phyloP scores from a whole-genome alignment of 2,888 invertebrate genomes.

The Volucella bombylans region DNA sequence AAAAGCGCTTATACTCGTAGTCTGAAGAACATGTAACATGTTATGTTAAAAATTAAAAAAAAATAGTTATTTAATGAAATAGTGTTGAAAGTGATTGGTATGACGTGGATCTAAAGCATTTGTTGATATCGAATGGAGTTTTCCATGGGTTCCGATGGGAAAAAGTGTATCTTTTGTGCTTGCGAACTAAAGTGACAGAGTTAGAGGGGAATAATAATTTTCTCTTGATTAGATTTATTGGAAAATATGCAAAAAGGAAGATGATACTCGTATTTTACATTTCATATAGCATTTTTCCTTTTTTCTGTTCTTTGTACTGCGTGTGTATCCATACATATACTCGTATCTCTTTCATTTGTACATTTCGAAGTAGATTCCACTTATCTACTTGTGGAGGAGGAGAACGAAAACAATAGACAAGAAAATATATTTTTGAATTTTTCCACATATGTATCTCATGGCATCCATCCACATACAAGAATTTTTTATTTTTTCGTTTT shows the following conservation, averaged over 20 bases:
- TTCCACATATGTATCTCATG: constrained; percentile 15
- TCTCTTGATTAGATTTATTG: constrained; percentile 38
- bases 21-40: constrained; percentile 18
- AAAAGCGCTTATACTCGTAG: not conserved
- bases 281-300: constrained; percentile 24
- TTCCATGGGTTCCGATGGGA: constrained; percentile 53
- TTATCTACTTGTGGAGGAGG: constrained; percentile 28
- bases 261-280: not conserved
- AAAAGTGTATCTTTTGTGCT: constrained; percentile 58
- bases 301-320: constrained; percentile 22
- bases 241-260: constrained; percentile 12
- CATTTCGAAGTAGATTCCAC: constrained; percentile 50
- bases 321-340: constrained; percentile 50
- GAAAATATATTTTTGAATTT: constrained; percentile 29
- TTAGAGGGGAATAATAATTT: constrained; percentile 39
- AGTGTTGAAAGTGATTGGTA: constrained; percentile 33
- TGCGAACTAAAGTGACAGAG: constrained; percentile 56
- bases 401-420: constrained; percentile 53
- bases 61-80: no score
- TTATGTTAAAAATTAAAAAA: no score
- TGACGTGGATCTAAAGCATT: constrained; percentile 48
- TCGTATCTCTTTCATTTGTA: constrained; percentile 19
- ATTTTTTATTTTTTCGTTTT: constrained; percentile 8
- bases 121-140: constrained; percentile 60
- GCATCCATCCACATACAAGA: constrained; percentile 3